Evolutionary conservation across 2,888 invertebrate species (phyloP).

Genomic region (Tiliacea aurago): DNA sequence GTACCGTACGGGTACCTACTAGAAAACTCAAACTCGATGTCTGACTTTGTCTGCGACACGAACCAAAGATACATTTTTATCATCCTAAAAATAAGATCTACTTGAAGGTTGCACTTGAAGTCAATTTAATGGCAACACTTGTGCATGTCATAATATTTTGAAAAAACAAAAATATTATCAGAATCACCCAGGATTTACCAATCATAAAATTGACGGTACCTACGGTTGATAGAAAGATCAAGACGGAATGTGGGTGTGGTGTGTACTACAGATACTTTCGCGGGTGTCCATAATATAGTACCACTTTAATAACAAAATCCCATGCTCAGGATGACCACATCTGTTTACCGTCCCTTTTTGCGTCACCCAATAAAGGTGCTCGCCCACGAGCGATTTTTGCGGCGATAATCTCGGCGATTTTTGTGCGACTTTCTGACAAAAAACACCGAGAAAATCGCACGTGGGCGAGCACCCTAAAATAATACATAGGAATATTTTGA

Average conservation of each 20-base stretch:
- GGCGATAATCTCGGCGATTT: too few species aligned
- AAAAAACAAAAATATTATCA: slow-evolving; percentile 26
- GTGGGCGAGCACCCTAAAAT: too few species aligned
- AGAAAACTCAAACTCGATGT: neutral
- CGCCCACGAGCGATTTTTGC: too few species aligned
- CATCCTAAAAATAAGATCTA: slow-evolving; percentile 2
- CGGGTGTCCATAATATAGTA: too few species aligned
- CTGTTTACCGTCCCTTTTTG: too few species aligned
- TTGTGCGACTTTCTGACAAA: too few species aligned
- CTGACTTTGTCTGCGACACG: slow-evolving; percentile 6
- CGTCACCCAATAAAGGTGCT: too few species aligned
- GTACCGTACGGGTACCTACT: neutral
- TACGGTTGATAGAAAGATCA: neutral
- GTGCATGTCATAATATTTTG: slow-evolving; percentile 15
- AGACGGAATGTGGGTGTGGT: neutral
- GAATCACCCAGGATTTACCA: neutral
- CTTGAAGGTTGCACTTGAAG: neutral
- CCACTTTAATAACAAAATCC: too few species aligned
- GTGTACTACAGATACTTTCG: neutral
- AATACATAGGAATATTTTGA: too few species aligned
- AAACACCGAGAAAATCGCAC: too few species aligned
- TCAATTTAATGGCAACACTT: slow-evolving; percentile 5
- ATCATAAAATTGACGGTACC: slow-evolving; percentile 6
- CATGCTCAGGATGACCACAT: too few species aligned
- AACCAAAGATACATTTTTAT: slow-evolving; percentile 8